Evolutionary conservation across 2,113 vertebrate species (phyloP).

Genomic region (Lycocorax pyrrhopterus): DNA sequence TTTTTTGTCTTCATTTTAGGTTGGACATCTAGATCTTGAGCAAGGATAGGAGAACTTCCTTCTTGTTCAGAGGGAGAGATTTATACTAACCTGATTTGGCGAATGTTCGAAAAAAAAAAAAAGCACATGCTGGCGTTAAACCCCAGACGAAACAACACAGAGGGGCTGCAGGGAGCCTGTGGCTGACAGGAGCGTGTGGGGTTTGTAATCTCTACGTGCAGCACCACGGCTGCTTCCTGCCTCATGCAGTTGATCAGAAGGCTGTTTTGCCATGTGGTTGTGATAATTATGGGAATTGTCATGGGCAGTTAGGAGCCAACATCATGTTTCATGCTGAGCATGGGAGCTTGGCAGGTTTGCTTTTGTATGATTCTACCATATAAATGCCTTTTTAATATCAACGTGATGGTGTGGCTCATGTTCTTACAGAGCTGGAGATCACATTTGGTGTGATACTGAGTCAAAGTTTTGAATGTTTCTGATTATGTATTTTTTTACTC

Average conservation of each 20-base stretch:
- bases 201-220: background rate
- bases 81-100: background rate
- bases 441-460: background rate
- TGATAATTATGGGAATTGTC: background rate
- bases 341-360: background rate
- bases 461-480: background rate
- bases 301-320: background rate
- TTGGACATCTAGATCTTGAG: background rate
- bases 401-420: background rate
- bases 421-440: background rate
- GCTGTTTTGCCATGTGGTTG: background rate
- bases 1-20: background rate
- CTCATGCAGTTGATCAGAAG: rapidly evolving
- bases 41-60: background rate
- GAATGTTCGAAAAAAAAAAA: background rate
- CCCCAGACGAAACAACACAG: background rate
- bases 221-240: background rate
- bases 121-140: background rate
- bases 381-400: background rate
- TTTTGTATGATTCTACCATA: background rate
- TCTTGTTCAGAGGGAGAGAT: background rate
- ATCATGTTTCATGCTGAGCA: background rate
- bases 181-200: rapidly evolving
- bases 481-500: background rate
- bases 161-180: background rate